Base-by-base conservation (phyloP, 2,888 invertebrate species). In the Caradrina kadenii region DNA sequence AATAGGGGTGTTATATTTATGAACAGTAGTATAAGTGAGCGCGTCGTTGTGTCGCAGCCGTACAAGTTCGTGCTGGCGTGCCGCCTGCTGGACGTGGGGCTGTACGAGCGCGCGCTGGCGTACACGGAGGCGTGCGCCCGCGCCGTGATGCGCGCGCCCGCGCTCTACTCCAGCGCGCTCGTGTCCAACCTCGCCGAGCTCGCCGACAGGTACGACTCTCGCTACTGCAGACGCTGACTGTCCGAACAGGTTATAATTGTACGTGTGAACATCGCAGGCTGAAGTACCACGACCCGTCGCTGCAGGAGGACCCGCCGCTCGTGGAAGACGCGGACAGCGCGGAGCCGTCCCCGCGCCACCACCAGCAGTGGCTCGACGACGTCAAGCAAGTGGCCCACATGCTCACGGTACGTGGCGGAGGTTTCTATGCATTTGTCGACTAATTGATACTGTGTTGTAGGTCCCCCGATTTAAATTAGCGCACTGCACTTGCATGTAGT, bases 21-120 rank as follows among this genome's bases (percentile, higher is more conserved):
- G 7, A 35, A 8, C 35, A 8, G 8, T 8, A 35, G 1, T 35
- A 35, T 8, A 8, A 8, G 8, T 35, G 35, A 35, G 8, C 8
- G 35, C 1, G 8, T 8, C 8, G 35, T 35, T 35, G 35, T 35
- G 8, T 1, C 22, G 63, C 94, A 98, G 97, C 96, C 97, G 65
- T 99, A 98, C 95, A 99, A 99, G 96, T 97, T 98, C 90, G 90
- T 99, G 80, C 94, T 98, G 92, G 98, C 98, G 61, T 56, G 96
- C 15, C 97, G 98, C 76, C 96, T 99, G 84, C 96, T 98, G 79
- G 96, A 97, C 80, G 96, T 93, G 68, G 99, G 99, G 3, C 96
- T 97, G 83, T 96, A 97, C 84, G 97, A 98, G 90, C 98, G 98
- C 91, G 98, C 98, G 65, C 95, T 99, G 79, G 96, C 97, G 79